Conservation (phyloP, 1,140 invertebrate species). For the Camponotus vicinus region DNA sequence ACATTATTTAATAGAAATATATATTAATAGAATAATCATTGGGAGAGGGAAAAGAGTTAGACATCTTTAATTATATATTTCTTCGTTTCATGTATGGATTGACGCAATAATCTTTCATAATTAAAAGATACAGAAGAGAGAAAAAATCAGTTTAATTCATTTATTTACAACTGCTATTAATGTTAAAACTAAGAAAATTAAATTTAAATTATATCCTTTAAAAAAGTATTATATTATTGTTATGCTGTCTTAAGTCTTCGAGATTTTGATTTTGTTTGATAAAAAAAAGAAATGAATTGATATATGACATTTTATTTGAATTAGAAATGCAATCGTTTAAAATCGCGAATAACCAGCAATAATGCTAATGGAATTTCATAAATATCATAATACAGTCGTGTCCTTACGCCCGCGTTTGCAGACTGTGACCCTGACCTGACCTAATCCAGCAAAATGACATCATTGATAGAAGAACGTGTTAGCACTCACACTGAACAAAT, state of each 20-base stretch:
- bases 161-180: not conserved
- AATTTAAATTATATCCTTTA: not conserved
- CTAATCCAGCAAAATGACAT: conserved; percentile 45
- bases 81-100: not conserved
- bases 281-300: not conserved
- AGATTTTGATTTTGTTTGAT: not conserved
- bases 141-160: not conserved
- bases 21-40: too few relatives aligned
- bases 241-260: not conserved
- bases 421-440: conserved; percentile 25
- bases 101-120: not conserved
- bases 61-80: not conserved
- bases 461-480: conserved; percentile 31
- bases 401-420: not conserved
- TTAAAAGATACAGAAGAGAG: not conserved
- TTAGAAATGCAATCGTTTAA: not conserved
- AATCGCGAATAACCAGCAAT: not conserved
- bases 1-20: too few relatives aligned
- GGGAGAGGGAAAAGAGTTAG: too few relatives aligned
- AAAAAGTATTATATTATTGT: not conserved
- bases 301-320: not conserved
- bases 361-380: not conserved
- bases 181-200: not conserved
- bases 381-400: not conserved
- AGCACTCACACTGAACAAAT: conserved; percentile 22